A percentile compares a stretch with the other conserved stretches of the same genome.
Conservation (phyloP, 2,113 vertebrate genomes). For the Cryptotis parvus region DNA sequence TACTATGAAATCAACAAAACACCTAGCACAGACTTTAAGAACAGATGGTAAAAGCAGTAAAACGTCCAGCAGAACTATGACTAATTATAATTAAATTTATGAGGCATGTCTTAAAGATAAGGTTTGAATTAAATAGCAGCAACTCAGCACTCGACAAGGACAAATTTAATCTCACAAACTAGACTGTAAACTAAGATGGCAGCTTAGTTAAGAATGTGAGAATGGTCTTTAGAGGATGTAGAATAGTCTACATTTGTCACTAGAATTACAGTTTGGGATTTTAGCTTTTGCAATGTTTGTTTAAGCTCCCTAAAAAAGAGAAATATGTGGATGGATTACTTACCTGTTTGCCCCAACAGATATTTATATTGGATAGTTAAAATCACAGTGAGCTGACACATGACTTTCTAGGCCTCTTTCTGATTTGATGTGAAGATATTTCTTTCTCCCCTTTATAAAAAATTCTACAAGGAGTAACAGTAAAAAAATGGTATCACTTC, state of each 20-base stretch:
- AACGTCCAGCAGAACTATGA: constrained; percentile 72
- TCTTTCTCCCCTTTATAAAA: constrained; percentile 51
- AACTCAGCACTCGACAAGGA: constrained; percentile 26
- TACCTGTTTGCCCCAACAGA: not conserved
- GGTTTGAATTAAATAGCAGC: constrained; percentile 47
- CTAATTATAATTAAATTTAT: constrained; percentile 73
- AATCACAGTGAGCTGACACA: not conserved
- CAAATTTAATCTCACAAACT: constrained; percentile 46
- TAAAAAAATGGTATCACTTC: not conserved
- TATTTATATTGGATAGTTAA: constrained; percentile 35
- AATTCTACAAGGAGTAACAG: not conserved
- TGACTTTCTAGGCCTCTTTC: not conserved
- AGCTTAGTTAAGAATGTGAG: not conserved
- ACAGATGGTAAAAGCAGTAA: constrained; percentile 62
- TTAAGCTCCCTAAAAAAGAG: not conserved
- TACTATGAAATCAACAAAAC: constrained; percentile 20
- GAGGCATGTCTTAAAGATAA: constrained; percentile 62
- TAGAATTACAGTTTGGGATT: not conserved
- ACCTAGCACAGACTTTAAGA: not conserved
- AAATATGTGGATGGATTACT: not conserved
- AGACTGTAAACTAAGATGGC: not conserved
- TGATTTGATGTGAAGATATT: not conserved
- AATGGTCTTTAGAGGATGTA: not conserved
- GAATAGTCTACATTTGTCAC: constrained; percentile 45
- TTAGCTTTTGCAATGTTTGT: not conserved